A percentile compares a stretch with the other conserved stretches of the same genome.
Evolutionary conservation across 1,140 invertebrate species (phyloP).

Genomic region (Lepidurus couesii): DNA sequence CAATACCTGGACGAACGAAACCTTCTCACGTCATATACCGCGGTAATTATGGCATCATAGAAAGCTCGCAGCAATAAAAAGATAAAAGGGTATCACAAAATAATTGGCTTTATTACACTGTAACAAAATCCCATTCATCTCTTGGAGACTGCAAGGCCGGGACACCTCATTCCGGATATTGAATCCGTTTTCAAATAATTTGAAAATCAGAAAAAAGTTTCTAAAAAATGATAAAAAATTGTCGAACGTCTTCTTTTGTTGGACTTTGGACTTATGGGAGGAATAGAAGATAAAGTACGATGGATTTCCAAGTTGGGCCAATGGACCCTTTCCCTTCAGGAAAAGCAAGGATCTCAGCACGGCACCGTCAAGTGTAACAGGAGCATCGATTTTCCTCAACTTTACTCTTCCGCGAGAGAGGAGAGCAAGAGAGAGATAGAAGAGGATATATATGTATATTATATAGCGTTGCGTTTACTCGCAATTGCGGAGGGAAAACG

Average conservation of each 20-base stretch:
- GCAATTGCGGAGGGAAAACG: background rate
- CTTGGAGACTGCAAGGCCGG: background rate
- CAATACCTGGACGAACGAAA: no score
- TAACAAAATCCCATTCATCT: background rate
- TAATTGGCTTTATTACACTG: no score
- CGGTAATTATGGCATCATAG: no score
- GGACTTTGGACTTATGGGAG: background rate
- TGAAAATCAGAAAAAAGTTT: background rate
- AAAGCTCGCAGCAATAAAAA: no score
- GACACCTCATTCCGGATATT: slow-evolving; percentile 1
- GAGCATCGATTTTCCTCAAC: slow-evolving; percentile 14
- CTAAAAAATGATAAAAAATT: background rate
- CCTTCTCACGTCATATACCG: no score
- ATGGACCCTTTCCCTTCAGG: background rate
- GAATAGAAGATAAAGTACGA: background rate
- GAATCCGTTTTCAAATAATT: background rate
- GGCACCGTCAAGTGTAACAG: slow-evolving; percentile 1
- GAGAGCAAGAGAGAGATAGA: background rate
- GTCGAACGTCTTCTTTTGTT: no score
- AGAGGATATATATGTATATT: background rate
- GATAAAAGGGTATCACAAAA: no score
- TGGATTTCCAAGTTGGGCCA: background rate
- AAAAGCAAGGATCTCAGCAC: background rate
- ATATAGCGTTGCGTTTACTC: background rate
- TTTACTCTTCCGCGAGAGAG: background rate